Evolutionary conservation across 2,797 vertebrate species (phyloP).

Genomic region (Carcharodon carcharias): DNA sequence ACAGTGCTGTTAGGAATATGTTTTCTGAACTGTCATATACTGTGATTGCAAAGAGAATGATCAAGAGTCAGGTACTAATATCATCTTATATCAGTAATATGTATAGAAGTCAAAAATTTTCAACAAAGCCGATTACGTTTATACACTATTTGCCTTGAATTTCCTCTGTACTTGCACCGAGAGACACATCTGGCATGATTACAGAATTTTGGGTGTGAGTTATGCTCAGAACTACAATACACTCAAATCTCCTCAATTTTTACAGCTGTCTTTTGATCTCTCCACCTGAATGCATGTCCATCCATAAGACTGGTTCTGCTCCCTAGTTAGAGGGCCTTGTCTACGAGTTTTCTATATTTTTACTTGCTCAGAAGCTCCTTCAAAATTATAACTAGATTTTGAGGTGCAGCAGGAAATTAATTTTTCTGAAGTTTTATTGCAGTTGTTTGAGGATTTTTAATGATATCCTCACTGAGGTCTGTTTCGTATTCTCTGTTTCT

Average conservation of each 20-base stretch:
- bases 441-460: not conserved
- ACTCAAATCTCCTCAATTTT: not conserved
- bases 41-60: not conserved
- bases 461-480: not conserved
- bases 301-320: not conserved
- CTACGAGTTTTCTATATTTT: not conserved
- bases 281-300: not conserved
- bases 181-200: not conserved
- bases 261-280: no score
- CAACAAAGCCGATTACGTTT: not conserved
- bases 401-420: no score
- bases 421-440: not conserved
- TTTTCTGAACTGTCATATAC: not conserved
- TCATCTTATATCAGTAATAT: not conserved
- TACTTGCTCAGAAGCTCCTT: not conserved
- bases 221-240: not conserved
- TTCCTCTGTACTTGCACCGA: not conserved
- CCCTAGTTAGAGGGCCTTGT: not conserved
- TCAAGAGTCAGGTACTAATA: not conserved
- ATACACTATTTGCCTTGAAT: not conserved
- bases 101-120: not conserved
- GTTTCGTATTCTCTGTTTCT: not conserved
- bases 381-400: not conserved
- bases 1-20: no score
- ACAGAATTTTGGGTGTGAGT: not conserved